Evolutionary conservation across 23 tunicate species (phyloP), one percentile per base, ranked within the genome.

Genomic region (Ascidia mentula): DNA sequence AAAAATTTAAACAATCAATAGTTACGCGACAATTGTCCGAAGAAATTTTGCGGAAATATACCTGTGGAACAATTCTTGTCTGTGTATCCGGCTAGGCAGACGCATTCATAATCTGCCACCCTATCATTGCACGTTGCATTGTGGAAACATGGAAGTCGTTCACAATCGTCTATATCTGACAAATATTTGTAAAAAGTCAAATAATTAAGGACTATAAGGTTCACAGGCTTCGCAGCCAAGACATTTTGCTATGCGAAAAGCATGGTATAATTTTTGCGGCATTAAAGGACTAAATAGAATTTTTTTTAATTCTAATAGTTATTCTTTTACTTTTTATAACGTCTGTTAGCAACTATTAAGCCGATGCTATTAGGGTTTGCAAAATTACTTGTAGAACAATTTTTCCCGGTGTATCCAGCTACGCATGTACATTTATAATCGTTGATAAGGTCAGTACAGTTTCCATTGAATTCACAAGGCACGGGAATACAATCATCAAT

Each of bases 321-420:
- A n/a, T n/a, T n/a, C n/a, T n/a, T n/a, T n/a, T n/a, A n/a, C n/a
- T n/a, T n/a, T n/a, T n/a, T n/a, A n/a, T n/a, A n/a, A n/a, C n/a
- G n/a, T n/a, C n/a, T n/a, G n/a, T n/a, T n/a, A n/a, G n/a, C n/a
- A n/a, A n/a, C n/a, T n/a, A n/a, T n/a, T n/a, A n/a, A n/a, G n/a
- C n/a, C n/a, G n/a, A n/a, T n/a, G n/a, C n/a, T n/a, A n/a, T n/a
- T n/a, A n/a, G n/a, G n/a, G n/a, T n/a, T n/a, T n/a, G n/a, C n/a
- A n/a, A n/a, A n/a, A n/a, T 53, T 53, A 53, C 65, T 28, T 9
- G 24, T 9, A 1, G 37, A 3, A 18, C 84, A 80, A 8, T 24
- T 36, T 13, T 34, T 40, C 26, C 84, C 84, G 20, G 78, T 35
- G 30, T 69, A 80, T 1, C 84, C 84, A 12, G 45, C 18, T 33